A percentile compares a stretch with the other conserved stretches of the same genome.
Evolutionary conservation across 2,113 vertebrate genomes (phyloP).

Genomic region (Leptosomus discolor): DNA sequence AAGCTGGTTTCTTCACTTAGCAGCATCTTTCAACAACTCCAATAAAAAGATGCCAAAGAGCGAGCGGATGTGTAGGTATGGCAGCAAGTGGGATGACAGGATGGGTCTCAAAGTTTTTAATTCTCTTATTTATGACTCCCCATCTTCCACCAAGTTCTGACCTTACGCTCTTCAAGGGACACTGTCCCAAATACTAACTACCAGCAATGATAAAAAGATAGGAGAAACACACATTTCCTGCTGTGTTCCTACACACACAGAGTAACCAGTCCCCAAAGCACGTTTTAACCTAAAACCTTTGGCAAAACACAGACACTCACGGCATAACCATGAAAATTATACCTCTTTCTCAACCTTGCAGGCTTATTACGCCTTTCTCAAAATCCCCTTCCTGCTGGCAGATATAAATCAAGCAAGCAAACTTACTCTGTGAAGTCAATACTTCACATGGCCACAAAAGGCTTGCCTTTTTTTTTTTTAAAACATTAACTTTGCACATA

Average conservation of each 20-base stretch:
- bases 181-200: not conserved
- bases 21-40: not conserved
- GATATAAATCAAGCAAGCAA: not conserved
- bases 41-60: not conserved
- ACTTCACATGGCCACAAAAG: not conserved
- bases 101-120: not conserved
- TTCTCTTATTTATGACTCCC: not conserved
- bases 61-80: not conserved
- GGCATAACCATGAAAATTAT: not conserved
- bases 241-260: not conserved
- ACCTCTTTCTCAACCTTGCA: not conserved
- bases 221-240: not conserved
- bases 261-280: not conserved
- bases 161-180: not conserved
- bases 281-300: not conserved
- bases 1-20: constrained; percentile 28
- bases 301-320: not conserved
- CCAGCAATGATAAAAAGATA: not conserved
- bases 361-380: not conserved
- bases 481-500: not conserved
- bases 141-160: not conserved
- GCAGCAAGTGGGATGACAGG: not conserved
- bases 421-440: not conserved
- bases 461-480: not conserved
- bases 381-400: not conserved